Conservation (phyloP, 2,797 vertebrate species). For the Zonotrichia albicollis region DNA sequence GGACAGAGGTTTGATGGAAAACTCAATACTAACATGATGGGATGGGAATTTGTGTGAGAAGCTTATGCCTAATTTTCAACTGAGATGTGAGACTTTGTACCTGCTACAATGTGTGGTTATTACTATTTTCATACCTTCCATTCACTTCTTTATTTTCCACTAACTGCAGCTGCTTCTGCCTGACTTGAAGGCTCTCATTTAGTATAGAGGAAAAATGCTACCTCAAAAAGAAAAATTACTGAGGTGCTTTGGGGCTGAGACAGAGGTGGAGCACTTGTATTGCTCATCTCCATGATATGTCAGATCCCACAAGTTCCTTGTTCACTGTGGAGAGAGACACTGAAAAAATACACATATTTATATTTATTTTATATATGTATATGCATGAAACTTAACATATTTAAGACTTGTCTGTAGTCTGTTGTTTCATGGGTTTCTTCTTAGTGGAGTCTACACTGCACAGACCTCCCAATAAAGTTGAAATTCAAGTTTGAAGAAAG, state of each 20-base stretch:
- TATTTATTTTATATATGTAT: too few relatives aligned
- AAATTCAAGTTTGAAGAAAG: not conserved
- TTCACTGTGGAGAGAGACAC: not conserved
- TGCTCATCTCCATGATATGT: not conserved
- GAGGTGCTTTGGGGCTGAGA: not conserved
- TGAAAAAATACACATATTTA: too few relatives aligned
- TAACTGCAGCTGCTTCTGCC: not conserved
- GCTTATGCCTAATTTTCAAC: not conserved
- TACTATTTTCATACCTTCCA: not conserved
- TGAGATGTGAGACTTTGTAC: not conserved
- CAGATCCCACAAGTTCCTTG: not conserved
- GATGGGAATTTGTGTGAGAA: not conserved
- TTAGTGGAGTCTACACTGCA: rapidly evolving
- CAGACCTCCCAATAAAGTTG: not conserved
- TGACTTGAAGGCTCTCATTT: not conserved
- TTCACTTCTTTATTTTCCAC: not conserved
- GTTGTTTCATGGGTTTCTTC: not conserved
- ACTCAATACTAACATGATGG: not conserved
- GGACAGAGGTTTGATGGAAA: not conserved
- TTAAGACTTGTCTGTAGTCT: not conserved
- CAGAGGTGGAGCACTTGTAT: not conserved
- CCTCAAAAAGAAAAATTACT: not conserved
- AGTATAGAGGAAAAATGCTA: not conserved
- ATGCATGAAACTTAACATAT: not conserved
- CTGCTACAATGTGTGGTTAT: rapidly evolving